A percentile compares a stretch with the other conserved stretches of the same genome.
phyloP scores from a whole-genome alignment of 2,797 vertebrate genomes.

The Danio aesculapii region DNA sequence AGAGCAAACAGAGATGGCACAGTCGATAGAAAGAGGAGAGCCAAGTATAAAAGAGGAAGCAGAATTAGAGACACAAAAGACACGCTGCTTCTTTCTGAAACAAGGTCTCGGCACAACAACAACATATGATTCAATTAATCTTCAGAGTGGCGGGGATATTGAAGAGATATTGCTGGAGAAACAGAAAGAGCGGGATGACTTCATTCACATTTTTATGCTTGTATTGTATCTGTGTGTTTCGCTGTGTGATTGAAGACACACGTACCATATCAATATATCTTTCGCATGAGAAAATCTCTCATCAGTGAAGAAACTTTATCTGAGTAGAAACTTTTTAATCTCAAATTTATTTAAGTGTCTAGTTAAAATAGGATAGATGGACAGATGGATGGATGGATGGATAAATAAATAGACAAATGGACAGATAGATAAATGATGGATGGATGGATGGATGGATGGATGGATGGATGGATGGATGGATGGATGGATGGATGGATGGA shows the following conservation, averaged over 20 bases:
- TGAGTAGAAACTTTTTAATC: not conserved
- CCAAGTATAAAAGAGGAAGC: constrained; percentile 53
- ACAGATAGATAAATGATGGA: no score
- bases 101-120: constrained; percentile 55
- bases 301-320: not conserved
- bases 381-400: no score
- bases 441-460: no score
- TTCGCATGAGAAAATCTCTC: not conserved
- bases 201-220: constrained; percentile 67
- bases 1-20: constrained; percentile 41
- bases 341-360: not conserved
- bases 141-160: constrained; percentile 51
- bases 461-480: no score
- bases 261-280: no score
- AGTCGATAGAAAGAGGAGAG: constrained; percentile 27
- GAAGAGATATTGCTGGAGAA: not conserved
- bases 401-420: no score
- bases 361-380: not conserved
- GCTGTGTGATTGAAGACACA: not conserved
- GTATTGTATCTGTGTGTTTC: not conserved
- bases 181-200: constrained; percentile 59
- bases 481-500: no score
- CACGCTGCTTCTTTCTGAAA: constrained; percentile 10
- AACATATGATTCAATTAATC: constrained; percentile 80
- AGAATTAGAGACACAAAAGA: constrained; percentile 48